Percentiles rank a stretch among this genome's conserved stretches.
These are phyloP conservation scores for Phylloscopus collybita DNA, from an alignment of 2,797 vertebrate species.

Conservation along the genomic window DNA sequence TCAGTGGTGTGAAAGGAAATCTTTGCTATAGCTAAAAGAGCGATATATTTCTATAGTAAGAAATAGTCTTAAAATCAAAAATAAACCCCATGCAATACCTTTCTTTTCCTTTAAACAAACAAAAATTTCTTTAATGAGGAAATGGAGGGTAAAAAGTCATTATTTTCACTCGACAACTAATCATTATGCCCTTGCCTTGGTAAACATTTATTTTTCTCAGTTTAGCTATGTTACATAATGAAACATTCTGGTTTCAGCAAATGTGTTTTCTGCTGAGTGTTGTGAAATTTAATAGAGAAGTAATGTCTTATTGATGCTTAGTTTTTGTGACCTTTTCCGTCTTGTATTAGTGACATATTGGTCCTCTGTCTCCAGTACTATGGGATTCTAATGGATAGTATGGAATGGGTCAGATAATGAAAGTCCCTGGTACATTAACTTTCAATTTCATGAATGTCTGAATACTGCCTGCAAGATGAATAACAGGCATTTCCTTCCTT, in stretches of 20 bases:
- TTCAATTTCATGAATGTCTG: constrained; percentile 89
- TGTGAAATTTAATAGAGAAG: constrained; percentile 78
- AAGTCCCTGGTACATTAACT: constrained; percentile 88
- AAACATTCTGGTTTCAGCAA: constrained; percentile 63
- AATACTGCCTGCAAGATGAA: constrained; percentile 82
- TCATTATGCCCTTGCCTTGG: constrained; percentile 37
- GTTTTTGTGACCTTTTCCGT: constrained; percentile 82
- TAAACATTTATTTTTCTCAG: constrained; percentile 56
- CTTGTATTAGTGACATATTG: constrained; percentile 81
- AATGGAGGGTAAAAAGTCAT: not conserved
- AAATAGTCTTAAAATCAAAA: constrained; percentile 13
- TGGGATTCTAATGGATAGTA: constrained; percentile 79
- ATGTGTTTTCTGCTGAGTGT: constrained; percentile 75
- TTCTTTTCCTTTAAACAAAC: constrained; percentile 17
- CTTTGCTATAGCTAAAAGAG: not conserved
- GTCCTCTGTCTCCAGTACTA: constrained; percentile 76
- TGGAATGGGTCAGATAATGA: constrained; percentile 85
- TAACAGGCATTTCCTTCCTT: constrained; percentile 78
- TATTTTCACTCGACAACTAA: constrained; percentile 56
- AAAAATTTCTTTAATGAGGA: constrained; percentile 47
- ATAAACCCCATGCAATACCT: not conserved
- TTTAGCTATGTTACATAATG: constrained; percentile 60
- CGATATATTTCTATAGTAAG: not conserved
- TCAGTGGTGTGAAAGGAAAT: not conserved
- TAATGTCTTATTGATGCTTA: constrained; percentile 79